Evolutionary conservation across 2,888 invertebrate genomes (phyloP).

Genomic region (Lepas anatifera): DNA sequence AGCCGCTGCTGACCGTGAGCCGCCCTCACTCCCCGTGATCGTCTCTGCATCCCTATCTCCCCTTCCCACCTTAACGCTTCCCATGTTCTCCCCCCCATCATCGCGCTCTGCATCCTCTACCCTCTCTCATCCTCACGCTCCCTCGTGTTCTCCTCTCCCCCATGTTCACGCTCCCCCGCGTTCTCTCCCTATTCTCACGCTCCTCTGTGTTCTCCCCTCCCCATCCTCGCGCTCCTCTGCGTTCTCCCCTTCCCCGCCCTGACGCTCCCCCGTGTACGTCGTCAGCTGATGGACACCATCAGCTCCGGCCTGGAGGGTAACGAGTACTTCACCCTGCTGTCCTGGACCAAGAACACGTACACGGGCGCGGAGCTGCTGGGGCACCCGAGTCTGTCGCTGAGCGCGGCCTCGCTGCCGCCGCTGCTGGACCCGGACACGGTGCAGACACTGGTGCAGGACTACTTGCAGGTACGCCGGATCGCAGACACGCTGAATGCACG

Average conservation of each 20-base stretch:
- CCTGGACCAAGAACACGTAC: constrained; percentile 88
- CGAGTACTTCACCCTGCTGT: constrained; percentile 85
- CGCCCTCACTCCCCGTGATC: no score
- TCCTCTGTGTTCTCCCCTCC: no score
- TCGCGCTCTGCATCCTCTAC: no score
- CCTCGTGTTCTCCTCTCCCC: no score
- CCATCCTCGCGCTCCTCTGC: no score
- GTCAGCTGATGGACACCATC: constrained; percentile 70
- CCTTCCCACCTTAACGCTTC: no score
- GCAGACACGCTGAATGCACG: not conserved
- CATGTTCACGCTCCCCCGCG: no score
- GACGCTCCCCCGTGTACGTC: not conserved
- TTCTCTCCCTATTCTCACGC: no score
- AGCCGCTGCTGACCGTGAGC: no score
- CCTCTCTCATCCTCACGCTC: no score
- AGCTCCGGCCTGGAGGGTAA: constrained; percentile 81
- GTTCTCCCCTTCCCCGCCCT: not conserved
- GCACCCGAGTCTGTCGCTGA: constrained; percentile 60
- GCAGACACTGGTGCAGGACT: constrained; percentile 66
- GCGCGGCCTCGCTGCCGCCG: constrained; percentile 51
- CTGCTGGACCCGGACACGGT: constrained; percentile 61
- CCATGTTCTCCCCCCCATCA: no score
- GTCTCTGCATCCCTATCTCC: no score
- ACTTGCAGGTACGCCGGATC: constrained; percentile 45
- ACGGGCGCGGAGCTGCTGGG: constrained; percentile 75